Percentiles rank a stretch among this genome's conserved stretches.
These are phyloP conservation scores for Oceanites oceanicus DNA, from an alignment of 2,113 vertebrate species.

Conservation along the genomic window DNA sequence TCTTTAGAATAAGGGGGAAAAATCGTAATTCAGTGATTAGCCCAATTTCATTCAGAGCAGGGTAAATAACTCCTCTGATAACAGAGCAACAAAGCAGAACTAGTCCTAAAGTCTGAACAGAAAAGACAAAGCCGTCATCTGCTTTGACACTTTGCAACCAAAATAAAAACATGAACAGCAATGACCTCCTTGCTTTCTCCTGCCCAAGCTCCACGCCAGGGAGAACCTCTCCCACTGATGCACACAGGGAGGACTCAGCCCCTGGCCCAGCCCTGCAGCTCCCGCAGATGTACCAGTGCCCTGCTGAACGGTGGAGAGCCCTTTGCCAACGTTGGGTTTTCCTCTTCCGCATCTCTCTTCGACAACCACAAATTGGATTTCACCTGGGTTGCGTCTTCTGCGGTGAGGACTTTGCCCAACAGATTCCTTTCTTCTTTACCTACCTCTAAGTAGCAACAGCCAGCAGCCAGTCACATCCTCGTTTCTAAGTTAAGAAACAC, in stretches of 20 bases:
- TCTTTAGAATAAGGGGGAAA: not conserved
- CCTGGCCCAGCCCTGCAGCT: not conserved
- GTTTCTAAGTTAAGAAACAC: conserved; percentile 53
- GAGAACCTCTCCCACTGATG: not conserved
- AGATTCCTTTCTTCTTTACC: conserved; percentile 7
- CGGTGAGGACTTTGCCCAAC: not conserved
- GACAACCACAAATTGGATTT: not conserved
- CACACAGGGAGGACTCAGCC: not conserved
- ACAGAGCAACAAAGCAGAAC: not conserved
- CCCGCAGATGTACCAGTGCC: not conserved
- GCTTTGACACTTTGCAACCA: not conserved
- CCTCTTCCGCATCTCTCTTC: not conserved
- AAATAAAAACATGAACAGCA: not conserved
- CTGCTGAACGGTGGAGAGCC: not conserved
- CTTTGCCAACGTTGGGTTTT: not conserved
- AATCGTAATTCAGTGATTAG: not conserved
- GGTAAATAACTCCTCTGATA: not conserved
- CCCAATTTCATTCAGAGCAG: not conserved
- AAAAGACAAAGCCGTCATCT: not conserved
- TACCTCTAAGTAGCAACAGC: conserved; percentile 9
- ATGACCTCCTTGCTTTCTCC: not conserved
- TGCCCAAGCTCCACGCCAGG: not conserved
- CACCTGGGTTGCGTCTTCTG: not conserved
- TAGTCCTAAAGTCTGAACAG: not conserved
- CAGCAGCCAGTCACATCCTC: conserved; percentile 27